Conservation (phyloP, 2,113 vertebrate genomes). For the Leucosticte australis region DNA sequence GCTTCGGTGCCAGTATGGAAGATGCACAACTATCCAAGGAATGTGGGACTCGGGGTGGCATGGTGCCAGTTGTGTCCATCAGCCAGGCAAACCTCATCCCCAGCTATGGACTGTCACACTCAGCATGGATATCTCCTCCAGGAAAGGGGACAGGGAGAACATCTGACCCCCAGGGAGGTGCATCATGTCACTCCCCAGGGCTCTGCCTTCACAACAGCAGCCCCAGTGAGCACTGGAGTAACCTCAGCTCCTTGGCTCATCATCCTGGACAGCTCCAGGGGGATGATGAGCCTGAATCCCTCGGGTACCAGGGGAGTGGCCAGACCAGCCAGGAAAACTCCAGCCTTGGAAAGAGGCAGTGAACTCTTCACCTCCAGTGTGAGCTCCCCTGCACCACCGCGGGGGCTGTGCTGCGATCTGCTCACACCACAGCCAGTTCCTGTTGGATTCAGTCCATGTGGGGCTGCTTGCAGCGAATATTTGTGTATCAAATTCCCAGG, state of each 20-base stretch:
- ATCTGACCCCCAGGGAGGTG: neutral
- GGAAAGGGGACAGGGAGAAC: neutral
- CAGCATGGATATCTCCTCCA: neutral
- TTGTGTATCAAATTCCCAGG: neutral
- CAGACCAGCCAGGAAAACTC: constrained; percentile 35
- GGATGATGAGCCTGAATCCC: neutral
- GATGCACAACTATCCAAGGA: neutral
- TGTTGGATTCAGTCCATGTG: neutral
- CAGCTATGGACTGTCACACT: neutral
- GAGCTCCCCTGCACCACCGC: neutral
- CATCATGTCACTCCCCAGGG: neutral
- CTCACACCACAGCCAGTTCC: neutral
- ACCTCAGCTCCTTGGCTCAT: neutral
- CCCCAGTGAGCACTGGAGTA: neutral
- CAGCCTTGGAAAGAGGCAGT: neutral
- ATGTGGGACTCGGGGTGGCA: neutral
- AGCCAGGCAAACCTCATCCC: neutral
- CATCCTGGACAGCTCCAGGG: neutral
- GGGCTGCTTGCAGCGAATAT: neutral
- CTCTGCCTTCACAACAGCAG: neutral
- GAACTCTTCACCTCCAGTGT: neutral
- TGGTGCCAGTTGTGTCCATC: accelerated
- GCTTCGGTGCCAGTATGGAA: neutral
- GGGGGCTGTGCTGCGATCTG: accelerated
- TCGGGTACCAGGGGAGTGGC: neutral